Evolutionary conservation across 2,113 vertebrate species (phyloP), one percentile per base, ranked within the genome.

Genomic region (Pituophis catenifer): DNA sequence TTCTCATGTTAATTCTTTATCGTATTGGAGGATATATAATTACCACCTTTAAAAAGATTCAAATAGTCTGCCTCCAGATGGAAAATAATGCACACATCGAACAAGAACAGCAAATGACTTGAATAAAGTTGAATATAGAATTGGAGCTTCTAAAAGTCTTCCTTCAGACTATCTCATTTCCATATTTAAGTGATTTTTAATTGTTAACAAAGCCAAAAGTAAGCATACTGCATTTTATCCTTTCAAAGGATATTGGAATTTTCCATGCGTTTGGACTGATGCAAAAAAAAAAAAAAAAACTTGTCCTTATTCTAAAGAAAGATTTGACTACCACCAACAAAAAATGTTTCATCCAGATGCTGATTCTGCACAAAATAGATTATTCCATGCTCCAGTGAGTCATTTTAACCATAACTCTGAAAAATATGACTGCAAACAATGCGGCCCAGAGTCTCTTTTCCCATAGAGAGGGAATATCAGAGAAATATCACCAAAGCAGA

Each of bases 321-420:
- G 2, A 62, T 59, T 50, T 50, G 38, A 86, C 48, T 62, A 50
- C 8, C n/a, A 93, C 3, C 59, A 52, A 48, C 12, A 44, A 24
- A 65, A 86, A 54, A 86, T 33, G 1, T 96, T 95, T 86, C 89
- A 93, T 93, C 88, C 55, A 0, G 88, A 55, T 90, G 52, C 50
- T 89, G 21, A 55, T 59, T 58, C 93, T 91, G 50, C 89, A 91
- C 55, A 92, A 93, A 94, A 85, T 15, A 86, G 44, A 94, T 70
- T 65, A 86, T 70, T 9, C 23, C 19, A 9, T 91, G 55, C 26
- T 91, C 88, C 52, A 93, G 7, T 57, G 70, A 92, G 65, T 33
- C 58, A 57, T 92, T 91, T 92, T 44, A 57, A 92, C 55, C 19
- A 57, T 86, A 92, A 57, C 57, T 70, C 33, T 87, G 15, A 86